phyloP scores from a whole-genome alignment of 53 echinoderm and acorn worm genomes.

The Zoroaster sp. region DNA sequence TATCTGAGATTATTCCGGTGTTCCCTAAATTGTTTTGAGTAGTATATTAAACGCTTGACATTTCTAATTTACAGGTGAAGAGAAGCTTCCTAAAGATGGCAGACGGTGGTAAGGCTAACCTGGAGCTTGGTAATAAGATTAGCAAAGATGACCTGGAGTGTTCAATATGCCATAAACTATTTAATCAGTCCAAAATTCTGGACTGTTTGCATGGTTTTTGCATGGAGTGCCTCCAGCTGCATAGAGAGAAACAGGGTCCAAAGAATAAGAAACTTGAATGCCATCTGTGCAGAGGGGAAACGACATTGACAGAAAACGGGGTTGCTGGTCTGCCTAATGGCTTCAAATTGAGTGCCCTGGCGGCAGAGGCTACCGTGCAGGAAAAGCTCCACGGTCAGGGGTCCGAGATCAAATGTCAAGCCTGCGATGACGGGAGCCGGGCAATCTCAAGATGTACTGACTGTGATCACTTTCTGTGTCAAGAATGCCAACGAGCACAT shows the following conservation, averaged over 20 bases:
- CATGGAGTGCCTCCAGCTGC: not conserved
- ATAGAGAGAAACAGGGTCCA: not conserved
- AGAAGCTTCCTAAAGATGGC: too few relatives aligned
- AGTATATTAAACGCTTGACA: too few relatives aligned
- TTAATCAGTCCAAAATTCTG: not conserved
- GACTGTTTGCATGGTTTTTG: not conserved
- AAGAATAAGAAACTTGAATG: not conserved
- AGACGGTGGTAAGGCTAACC: too few relatives aligned
- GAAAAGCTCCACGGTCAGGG: not conserved
- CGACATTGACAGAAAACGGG: not conserved
- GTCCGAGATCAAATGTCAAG: not conserved
- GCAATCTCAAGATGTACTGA: not conserved
- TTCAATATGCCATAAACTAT: not conserved
- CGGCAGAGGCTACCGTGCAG: not conserved
- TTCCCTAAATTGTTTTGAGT: too few relatives aligned
- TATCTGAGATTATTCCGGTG: too few relatives aligned
- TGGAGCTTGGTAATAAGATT: too few relatives aligned
- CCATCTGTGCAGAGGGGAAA: not conserved
- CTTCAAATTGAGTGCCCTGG: not conserved
- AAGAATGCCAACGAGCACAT: slow-evolving; percentile 27
- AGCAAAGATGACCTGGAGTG: not conserved
- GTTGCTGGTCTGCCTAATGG: not conserved
- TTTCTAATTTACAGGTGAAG: too few relatives aligned
- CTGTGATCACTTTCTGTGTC: slow-evolving; percentile 30
- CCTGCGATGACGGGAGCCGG: not conserved